Conservation (phyloP, 2,888 invertebrate species). For the Cheilosia pagana region DNA sequence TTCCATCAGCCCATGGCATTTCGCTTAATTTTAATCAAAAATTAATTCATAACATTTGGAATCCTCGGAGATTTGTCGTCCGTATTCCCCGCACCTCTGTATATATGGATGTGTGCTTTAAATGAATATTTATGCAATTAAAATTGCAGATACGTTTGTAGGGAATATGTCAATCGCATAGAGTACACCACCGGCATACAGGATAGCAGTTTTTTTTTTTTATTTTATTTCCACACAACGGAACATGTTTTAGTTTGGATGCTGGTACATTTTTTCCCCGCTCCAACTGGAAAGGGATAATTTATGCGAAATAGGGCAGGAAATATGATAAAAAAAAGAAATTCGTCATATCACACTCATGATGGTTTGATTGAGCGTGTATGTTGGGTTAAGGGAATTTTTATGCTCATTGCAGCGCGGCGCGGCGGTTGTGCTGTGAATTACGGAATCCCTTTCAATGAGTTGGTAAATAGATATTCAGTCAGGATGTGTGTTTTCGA, state of each 20-base stretch:
- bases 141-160: constrained; percentile 80
- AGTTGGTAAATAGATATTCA: constrained; percentile 55
- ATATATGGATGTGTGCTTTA: constrained; percentile 55
- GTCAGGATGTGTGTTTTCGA: constrained; percentile 22
- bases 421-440: constrained; percentile 8
- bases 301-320: constrained; percentile 46
- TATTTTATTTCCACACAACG: not conserved
- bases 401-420: constrained; percentile 1
- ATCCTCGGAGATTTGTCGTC: constrained; percentile 41
- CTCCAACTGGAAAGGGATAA: constrained; percentile 47
- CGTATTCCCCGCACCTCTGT: not conserved
- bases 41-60: constrained; percentile 72
- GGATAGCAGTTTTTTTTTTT: constrained; percentile 14
- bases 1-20: constrained; percentile 52
- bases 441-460: constrained; percentile 45
- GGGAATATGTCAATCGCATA: constrained; percentile 69
- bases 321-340: constrained; percentile 46
- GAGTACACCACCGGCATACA: constrained; percentile 58
- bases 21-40: constrained; percentile 73
- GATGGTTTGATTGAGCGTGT: constrained; percentile 53
- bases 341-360: constrained; percentile 48
- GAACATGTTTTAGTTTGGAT: constrained; percentile 26
- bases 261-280: not conserved
- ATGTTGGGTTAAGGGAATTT: constrained; percentile 36
- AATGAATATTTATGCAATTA: constrained; percentile 81